phyloP scores from a whole-genome alignment of 2,113 vertebrate species.

The Hypocryptadius cinnamomeus region DNA sequence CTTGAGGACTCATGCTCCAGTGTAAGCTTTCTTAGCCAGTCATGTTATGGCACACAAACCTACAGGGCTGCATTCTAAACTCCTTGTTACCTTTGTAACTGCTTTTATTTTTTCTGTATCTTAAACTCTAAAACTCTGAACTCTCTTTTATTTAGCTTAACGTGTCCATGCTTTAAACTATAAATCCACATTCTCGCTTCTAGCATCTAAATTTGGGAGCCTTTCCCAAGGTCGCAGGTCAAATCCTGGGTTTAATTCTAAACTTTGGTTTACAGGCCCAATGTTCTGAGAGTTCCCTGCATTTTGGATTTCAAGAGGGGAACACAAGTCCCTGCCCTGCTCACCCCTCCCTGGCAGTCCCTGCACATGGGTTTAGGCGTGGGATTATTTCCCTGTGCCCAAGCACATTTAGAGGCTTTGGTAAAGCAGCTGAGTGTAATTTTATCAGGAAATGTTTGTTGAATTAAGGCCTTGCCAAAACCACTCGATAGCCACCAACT shows the following conservation, averaged over 20 bases:
- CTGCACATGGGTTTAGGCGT: fast-evolving
- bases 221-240: too few species aligned
- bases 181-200: too few species aligned
- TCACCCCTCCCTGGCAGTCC: neutral
- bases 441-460: neutral
- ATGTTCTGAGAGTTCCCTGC: neutral
- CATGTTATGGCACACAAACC: too few species aligned
- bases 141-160: too few species aligned
- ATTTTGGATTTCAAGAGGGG: neutral
- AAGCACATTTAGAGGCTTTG: neutral
- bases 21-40: too few species aligned
- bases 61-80: too few species aligned
- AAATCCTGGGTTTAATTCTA: too few species aligned
- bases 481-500: neutral
- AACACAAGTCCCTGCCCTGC: neutral
- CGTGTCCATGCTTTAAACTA: too few species aligned
- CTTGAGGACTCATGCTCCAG: neutral
- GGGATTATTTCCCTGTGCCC: neutral
- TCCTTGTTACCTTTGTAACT: too few species aligned
- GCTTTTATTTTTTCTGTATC: too few species aligned
- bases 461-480: neutral
- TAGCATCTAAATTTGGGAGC: too few species aligned
- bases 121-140: too few species aligned
- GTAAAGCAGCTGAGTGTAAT: neutral
- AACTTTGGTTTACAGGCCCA: neutral